Evolutionary conservation across 2,888 invertebrate genomes (phyloP).

Genomic region (Troilus luridus): DNA sequence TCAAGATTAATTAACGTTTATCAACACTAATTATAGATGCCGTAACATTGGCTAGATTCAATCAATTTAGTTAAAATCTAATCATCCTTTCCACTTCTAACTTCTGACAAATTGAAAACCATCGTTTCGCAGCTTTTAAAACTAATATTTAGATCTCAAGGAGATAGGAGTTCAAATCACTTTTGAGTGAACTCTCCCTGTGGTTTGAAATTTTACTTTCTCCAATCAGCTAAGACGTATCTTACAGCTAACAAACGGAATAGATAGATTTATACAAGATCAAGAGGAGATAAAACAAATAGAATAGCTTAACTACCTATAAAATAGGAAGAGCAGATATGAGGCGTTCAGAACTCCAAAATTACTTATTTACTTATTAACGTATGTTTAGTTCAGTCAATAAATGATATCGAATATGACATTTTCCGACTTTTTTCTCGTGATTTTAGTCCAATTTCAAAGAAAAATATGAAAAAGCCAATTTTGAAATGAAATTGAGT

Average conservation of each 20-base stretch:
- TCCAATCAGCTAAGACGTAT: not conserved
- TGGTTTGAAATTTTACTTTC: conserved; percentile 10
- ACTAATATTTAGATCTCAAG: not conserved
- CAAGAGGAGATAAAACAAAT: not conserved
- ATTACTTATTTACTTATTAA: too few species aligned
- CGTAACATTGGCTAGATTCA: not conserved
- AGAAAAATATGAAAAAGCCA: too few species aligned
- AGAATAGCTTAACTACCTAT: not conserved
- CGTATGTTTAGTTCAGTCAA: too few species aligned
- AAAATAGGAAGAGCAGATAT: too few species aligned
- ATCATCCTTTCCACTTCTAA: not conserved
- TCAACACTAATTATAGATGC: not conserved
- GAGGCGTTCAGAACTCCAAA: too few species aligned
- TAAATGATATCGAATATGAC: too few species aligned
- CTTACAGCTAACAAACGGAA: not conserved
- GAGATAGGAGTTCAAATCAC: conserved; percentile 9
- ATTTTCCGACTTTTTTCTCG: too few species aligned
- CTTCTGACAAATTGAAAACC: not conserved
- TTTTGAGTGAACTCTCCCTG: not conserved
- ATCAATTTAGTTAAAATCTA: not conserved
- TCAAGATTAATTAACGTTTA: not conserved
- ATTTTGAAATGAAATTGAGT: too few species aligned
- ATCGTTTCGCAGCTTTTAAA: not conserved
- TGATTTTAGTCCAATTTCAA: too few species aligned
- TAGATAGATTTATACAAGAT: not conserved